Evolutionary conservation across 2,888 invertebrate genomes (phyloP), one percentile per base, ranked within the genome.

Genomic region (Phortica okadai): DNA sequence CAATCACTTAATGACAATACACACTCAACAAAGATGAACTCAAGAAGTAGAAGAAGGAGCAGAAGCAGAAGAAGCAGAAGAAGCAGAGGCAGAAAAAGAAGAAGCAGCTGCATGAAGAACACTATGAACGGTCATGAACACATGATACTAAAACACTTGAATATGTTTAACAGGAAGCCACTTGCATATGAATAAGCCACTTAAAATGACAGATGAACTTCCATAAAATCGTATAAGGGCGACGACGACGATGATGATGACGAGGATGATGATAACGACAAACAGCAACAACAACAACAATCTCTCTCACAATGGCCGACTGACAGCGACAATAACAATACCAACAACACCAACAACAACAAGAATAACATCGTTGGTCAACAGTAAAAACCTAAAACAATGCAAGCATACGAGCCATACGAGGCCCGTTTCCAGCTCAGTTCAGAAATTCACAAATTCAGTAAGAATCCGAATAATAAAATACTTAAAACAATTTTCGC

Each of bases 181-280:
- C 83, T 84, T 89, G 88, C 87, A 88, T 88, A 85, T 88, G 89
- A 88, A 87, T 89, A 87, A 89, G 88, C 88, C 87, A 88, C 89
- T 88, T 89, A 84, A 86, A 89, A 83, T 89, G 89, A 89, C 89
- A 89, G 86, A 89, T 89, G 86, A 81, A 86, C 88, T 82, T 78
- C 45, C 67, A 59, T 44, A 73, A 73, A 58, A 62, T 25, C 44
- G 44, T 7, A 73, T n/a, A 73, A 77, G 73, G 72, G 76, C 42
- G 54, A 56, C 54, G 41, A 25, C 11, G 11, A 56, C 11, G 54
- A 14, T 14, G 14, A 14, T 5, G 25, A 70, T n/a, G 69, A 16
- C 21, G 45, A 33, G 6, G 69, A 44, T 16, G 44, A 44, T 14
- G 16, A n/a, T n/a, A 69, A 69, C 25, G 16, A 21, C 50, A 11